Base-by-base conservation (phyloP, 1,140 invertebrate genomes). In the Drosophila tropicalis region DNA sequence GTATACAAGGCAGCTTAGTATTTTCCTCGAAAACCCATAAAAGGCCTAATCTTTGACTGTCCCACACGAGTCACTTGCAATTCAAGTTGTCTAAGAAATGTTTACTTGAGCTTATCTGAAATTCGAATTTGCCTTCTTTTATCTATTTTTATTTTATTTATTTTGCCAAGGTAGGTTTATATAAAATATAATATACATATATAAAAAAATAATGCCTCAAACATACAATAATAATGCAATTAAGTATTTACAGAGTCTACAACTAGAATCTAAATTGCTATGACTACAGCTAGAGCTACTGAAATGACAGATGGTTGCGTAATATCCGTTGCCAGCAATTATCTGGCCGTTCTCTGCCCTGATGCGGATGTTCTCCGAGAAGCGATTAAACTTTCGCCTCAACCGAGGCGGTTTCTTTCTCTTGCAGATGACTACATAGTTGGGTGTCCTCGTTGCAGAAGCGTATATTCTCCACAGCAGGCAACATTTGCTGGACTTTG, bases 401-500 rank as follows among this genome's bases (percentile, higher is more conserved):
- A 19, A 29, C 12, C 17, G 32, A 9, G 22, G 34, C 13, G 17
- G n/a, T n/a, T 10, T 77, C 68, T 44, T 54, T 51, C 7, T 73
- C 67, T 9, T 66, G 77, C 54, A 84, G 62, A 12, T 73, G 56
- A n/a, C 70, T 65, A 34, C 22, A 40, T 1, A 79, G 34, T 7
- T 76, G 70, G 51, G 71, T 70, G 12, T 79, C 80, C 10, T 76
- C 85, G 56, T 75, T 78, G 60, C 72, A 70, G 55, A 79, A 91
- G 3, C 79, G 70, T 32, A 91, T 56, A 47, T 91, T 90, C 10
- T 64, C 57, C 5, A 67, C 55, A 13, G 82, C 80, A 0, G 89
- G 83, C 68, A 92, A 65, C 69, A 87, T 69, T 36, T 89, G 62
- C 39, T 91, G 84, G 9, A 87, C 72, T 60, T 90, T 85, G 0